Percentiles rank a stretch among this genome's conserved stretches.
Conservation (phyloP, 2,113 vertebrate genomes). For the Motacilla tschutschensis region DNA sequence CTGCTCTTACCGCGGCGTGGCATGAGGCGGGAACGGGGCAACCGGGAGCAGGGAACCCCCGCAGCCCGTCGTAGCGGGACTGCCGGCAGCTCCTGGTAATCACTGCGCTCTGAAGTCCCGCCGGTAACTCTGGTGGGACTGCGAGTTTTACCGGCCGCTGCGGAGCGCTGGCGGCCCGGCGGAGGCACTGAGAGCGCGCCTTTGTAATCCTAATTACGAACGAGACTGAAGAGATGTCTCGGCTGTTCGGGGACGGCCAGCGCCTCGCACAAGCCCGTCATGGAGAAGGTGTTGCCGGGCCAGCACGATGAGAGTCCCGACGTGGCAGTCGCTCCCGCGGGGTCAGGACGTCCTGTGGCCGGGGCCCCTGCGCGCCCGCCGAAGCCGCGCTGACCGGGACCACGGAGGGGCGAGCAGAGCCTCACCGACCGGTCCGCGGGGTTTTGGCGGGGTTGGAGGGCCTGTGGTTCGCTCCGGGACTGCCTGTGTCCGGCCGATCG, state of each 20-base stretch:
- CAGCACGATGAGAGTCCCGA: not conserved
- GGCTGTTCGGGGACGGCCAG: not conserved
- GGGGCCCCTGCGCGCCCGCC: not conserved
- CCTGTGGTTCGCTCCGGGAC: not conserved
- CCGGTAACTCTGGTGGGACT: conserved; percentile 45
- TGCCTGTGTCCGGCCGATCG: not conserved
- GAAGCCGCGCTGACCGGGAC: not conserved
- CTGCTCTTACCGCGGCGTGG: not conserved
- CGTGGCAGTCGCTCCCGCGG: not conserved
- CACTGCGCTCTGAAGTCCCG: not conserved
- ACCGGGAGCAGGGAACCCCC: not conserved
- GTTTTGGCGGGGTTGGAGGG: not conserved
- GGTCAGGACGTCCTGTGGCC: not conserved
- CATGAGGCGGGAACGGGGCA: not conserved
- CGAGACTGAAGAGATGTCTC: not conserved
- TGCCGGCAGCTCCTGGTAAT: conserved; percentile 9
- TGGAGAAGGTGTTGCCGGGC: not conserved
- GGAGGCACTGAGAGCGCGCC: conserved; percentile 15
- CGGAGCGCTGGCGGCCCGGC: conserved; percentile 28
- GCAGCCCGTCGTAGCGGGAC: not conserved
- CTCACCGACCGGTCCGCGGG: not conserved
- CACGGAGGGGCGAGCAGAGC: not conserved
- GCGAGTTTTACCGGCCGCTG: conserved; percentile 45
- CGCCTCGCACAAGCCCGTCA: not conserved
- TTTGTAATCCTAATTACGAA: conserved; percentile 58